Evolutionary conservation across 1,140 invertebrate species (phyloP).

Genomic region (Hypsibius dujardini): DNA sequence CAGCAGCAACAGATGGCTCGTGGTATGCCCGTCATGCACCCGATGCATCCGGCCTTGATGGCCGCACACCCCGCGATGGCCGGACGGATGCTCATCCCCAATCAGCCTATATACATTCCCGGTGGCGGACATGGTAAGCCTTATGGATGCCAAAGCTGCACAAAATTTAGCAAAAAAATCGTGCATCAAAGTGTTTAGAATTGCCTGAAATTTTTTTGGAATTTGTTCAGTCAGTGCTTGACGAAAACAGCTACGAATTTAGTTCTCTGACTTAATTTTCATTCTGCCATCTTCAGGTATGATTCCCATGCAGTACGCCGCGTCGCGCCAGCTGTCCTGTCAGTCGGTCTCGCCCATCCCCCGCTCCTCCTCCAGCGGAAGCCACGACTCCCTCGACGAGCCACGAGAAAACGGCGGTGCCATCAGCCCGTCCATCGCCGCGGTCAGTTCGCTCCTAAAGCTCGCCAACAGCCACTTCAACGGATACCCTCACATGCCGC

Average conservation of each 20-base stretch:
- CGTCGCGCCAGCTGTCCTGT: not conserved
- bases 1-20: not conserved
- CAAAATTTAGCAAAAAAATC: too few relatives aligned
- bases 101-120: not conserved
- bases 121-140: not conserved
- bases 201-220: too few relatives aligned
- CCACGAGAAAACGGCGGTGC: not conserved
- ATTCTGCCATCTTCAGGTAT: too few relatives aligned
- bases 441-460: slow-evolving; percentile 11
- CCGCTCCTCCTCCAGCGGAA: slow-evolving; percentile 3
- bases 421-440: slow-evolving; percentile 19
- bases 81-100: not conserved
- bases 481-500: slow-evolving; percentile 8
- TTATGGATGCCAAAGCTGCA: too few relatives aligned
- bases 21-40: not conserved
- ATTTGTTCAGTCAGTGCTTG: too few relatives aligned
- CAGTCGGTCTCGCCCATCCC: slow-evolving; percentile 8
- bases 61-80: not conserved
- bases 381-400: not conserved
- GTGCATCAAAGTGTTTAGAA: too few relatives aligned
- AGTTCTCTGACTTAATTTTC: too few relatives aligned
- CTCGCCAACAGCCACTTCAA: slow-evolving; percentile 16
- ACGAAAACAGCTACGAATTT: too few relatives aligned
- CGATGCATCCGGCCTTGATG: not conserved
- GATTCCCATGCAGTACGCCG: not conserved